These are phyloP conservation scores for Chloropsis cyanopogon DNA, from an alignment of 2,113 vertebrate species.

Conservation along the genomic window DNA sequence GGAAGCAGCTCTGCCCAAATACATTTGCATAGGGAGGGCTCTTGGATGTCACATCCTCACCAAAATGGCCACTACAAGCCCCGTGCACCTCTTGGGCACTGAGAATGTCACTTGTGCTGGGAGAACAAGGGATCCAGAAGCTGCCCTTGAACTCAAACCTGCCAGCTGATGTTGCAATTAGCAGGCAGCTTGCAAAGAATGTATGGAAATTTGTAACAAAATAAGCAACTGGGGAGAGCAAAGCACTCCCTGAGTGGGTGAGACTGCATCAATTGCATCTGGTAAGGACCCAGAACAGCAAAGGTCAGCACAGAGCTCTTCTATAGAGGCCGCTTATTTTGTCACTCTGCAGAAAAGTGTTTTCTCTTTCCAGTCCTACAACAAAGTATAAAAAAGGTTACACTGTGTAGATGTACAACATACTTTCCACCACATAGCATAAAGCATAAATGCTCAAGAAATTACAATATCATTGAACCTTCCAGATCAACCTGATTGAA, in stretches of 20 bases:
- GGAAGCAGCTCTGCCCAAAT: neutral
- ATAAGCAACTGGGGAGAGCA: neutral
- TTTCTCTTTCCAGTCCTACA: neutral
- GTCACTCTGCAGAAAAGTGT: neutral
- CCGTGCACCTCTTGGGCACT: fast-evolving
- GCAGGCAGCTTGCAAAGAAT: neutral
- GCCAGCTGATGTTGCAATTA: neutral
- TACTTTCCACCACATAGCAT: neutral
- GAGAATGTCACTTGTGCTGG: fast-evolving
- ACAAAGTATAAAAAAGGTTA: neutral
- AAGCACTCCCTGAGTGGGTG: neutral
- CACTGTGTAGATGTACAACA: neutral
- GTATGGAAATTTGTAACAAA: neutral
- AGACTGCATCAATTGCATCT: neutral
- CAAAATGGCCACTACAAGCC: neutral
- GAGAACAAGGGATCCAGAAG: neutral
- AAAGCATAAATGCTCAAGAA: neutral
- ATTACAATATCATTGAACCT: conserved; percentile 6
- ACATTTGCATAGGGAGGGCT: neutral
- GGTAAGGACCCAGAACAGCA: neutral
- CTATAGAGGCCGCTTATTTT: neutral
- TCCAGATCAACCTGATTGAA: conserved; percentile 12
- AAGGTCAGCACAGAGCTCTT: neutral
- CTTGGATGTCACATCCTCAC: fast-evolving
- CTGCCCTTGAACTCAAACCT: neutral